A percentile compares a stretch with the other conserved stretches of the same genome.
phyloP scores from a whole-genome alignment of 2,888 invertebrate genomes.

The Synanthedon formicaeformis region DNA sequence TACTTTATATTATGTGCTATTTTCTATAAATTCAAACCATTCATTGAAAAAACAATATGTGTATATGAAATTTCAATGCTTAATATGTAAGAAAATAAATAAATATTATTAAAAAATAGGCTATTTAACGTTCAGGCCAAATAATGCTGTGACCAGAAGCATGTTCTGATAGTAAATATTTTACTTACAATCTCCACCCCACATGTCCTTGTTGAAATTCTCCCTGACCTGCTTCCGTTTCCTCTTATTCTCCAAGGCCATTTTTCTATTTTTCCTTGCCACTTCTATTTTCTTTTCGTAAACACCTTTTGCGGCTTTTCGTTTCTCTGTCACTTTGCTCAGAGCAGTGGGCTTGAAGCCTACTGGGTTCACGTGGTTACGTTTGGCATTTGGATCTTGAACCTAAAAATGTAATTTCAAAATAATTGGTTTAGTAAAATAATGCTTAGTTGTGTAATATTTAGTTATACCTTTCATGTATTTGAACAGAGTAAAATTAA shows the following conservation, averaged over 20 bases:
- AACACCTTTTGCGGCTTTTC: conserved; percentile 54
- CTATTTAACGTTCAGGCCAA: no score
- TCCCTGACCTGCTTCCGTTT: conserved; percentile 51
- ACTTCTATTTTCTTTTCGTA: conserved; percentile 64
- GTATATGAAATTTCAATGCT: no score
- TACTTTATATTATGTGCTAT: no score
- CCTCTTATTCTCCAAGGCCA: conserved; percentile 41
- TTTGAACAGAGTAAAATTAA: no score
- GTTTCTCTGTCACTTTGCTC: conserved; percentile 56
- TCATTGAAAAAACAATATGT: no score
- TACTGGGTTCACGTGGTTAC: conserved; percentile 52
- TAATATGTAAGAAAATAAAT: no score
- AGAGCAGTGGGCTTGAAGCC: conserved; percentile 50
- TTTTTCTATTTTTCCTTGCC: conserved; percentile 53
- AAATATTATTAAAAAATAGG: no score
- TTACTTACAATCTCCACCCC: conserved; percentile 71
- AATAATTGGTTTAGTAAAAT: no score
- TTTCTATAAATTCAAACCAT: no score
- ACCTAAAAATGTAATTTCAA: conserved; percentile 42
- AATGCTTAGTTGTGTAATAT: no score
- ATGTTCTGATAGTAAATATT: conserved; percentile 1
- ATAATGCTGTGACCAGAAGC: no score
- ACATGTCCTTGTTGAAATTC: conserved; percentile 74
- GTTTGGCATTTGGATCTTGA: conserved; percentile 75
- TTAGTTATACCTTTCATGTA: no score